Base-by-base conservation (phyloP, 1,140 invertebrate species). In the Caerostris darwini region DNA sequence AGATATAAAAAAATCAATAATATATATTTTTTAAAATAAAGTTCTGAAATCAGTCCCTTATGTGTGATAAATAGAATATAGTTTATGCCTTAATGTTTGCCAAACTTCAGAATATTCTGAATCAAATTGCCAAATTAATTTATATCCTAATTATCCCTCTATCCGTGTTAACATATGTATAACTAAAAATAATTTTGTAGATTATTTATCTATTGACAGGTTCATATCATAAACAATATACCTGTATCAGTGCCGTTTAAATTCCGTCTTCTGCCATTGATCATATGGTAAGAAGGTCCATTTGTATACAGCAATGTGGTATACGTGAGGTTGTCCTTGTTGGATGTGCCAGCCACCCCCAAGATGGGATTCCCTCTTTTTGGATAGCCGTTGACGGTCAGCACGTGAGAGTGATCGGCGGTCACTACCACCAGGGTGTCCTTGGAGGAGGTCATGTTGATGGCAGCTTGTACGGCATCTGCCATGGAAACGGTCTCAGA, bases 401-500 rank as follows among this genome's bases (percentile, higher is more conserved):
- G 89, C 7, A 95, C 95, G 50, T 96, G 96, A 14, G 95, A 95
- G 85, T 96, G 96, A 91, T 96, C 95, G 50, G 96, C 95, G 0
- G 95, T 95, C 5, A 96, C 94, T 10, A 96, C 94, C 6, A 96
- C 94, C 12, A 96, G 90, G 2, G 96, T 94, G 83, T 95, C 94
- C 56, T 95, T 86, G 90, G 92, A 10, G 90, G 96, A 95, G 10
- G 95, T 95, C 92, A 95, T 64, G 53, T 95, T 94, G n/a, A 95
- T 61, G 7, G 95, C 95, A 3, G 93, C 94, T 64, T 94, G 59
- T 10, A 96, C 91, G 8, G 95, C 95, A 34, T 95, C 91, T 6
- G 95, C 95, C 54, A 96, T 95, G 12, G 94, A 95, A 6, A 95
- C 71, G 2, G 95, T 95, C 69, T 96, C 96, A 34, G 95, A 92